These are phyloP conservation scores for Batillaria attramentaria DNA, from an alignment of 1,140 invertebrate species.

Conservation along the genomic window DNA sequence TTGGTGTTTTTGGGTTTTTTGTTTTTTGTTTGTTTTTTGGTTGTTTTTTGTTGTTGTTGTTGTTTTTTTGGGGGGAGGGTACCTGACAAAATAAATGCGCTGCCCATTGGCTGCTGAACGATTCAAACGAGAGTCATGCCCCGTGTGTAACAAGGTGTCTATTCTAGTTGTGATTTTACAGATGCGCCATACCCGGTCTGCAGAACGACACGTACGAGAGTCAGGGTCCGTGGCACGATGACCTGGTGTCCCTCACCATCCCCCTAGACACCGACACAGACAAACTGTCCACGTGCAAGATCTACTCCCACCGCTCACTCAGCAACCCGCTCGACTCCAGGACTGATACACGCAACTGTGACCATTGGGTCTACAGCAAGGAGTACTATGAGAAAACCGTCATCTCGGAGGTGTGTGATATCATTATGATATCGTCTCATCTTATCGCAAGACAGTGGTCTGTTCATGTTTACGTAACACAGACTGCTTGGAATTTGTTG, in stretches of 20 bases:
- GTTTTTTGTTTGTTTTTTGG: too few relatives aligned
- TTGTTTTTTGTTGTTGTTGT: too few relatives aligned
- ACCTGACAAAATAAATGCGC: too few relatives aligned
- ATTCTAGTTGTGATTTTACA: slow-evolving; percentile 12
- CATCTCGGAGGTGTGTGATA: slow-evolving; percentile 34
- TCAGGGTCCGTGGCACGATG: slow-evolving; percentile 35
- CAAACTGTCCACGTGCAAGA: not conserved
- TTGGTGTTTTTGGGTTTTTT: too few relatives aligned
- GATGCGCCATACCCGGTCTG: slow-evolving; percentile 44
- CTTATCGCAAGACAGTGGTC: too few relatives aligned
- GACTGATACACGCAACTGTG: slow-evolving; percentile 10
- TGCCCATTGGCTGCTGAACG: too few relatives aligned
- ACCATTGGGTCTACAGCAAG: slow-evolving; percentile 43
- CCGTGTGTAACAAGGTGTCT: not conserved
- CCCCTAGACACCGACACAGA: slow-evolving; percentile 19
- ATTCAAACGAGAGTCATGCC: too few relatives aligned
- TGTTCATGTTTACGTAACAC: too few relatives aligned
- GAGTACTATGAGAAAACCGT: slow-evolving; percentile 31
- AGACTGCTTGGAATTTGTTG: too few relatives aligned
- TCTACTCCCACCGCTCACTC: not conserved
- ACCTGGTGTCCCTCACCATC: slow-evolving; percentile 34
- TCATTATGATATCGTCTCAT: too few relatives aligned
- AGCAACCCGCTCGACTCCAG: not conserved
- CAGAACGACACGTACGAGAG: slow-evolving; percentile 44
- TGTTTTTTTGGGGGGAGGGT: too few relatives aligned